phyloP scores from a whole-genome alignment of 2,888 invertebrate genomes.

The Pecten maximus region DNA sequence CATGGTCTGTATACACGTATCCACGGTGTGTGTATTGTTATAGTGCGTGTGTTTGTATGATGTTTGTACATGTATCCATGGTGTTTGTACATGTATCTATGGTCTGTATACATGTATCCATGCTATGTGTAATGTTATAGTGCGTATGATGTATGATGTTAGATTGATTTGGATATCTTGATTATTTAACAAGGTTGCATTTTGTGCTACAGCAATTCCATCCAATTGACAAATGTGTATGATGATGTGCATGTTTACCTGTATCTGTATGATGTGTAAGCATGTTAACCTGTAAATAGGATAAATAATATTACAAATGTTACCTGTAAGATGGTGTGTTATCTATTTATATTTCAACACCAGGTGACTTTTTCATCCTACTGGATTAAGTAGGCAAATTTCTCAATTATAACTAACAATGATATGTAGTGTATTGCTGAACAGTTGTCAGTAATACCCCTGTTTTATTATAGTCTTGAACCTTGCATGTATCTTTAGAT shows the following conservation, averaged over 20 bases:
- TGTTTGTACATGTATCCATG: neutral
- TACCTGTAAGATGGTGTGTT: neutral
- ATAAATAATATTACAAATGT: too few species aligned
- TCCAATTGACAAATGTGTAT: neutral
- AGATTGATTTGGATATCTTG: neutral
- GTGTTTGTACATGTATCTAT: neutral
- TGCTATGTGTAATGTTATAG: neutral
- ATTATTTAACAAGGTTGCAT: neutral
- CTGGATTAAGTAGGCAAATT: too few species aligned
- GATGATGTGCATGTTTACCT: neutral
- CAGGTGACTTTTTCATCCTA: neutral
- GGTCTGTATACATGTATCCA: neutral
- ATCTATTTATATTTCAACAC: neutral
- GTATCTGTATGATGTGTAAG: neutral
- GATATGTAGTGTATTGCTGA: neutral
- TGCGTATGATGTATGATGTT: neutral
- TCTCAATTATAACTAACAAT: too few species aligned
- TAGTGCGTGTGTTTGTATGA: neutral
- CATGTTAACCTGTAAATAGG: neutral
- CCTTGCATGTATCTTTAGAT: neutral
- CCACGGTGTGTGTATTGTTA: neutral
- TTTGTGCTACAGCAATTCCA: slow-evolving; percentile 22
- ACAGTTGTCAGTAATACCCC: neutral
- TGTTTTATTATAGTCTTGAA: too few species aligned
- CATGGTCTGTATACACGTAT: too few species aligned